Evolutionary conservation across 1,140 invertebrate genomes (phyloP).

Genomic region (Lasaia peninsularis): DNA sequence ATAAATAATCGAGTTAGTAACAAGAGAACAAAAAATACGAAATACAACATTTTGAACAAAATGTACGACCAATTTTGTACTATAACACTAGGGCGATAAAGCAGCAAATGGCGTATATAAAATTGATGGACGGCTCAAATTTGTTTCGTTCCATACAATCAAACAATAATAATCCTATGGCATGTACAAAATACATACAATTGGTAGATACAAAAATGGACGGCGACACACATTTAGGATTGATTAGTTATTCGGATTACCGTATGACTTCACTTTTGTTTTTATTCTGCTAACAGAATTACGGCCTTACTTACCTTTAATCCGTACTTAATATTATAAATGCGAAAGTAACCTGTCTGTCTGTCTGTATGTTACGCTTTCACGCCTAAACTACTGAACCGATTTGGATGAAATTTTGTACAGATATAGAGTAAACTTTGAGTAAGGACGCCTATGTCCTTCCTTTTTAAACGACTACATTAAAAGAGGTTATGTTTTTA

Average conservation of each 20-base stretch:
- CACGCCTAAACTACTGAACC: no score
- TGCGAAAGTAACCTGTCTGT: no score
- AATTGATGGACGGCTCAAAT: constrained; percentile 32
- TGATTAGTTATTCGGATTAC: constrained; percentile 22
- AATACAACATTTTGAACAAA: constrained; percentile 27
- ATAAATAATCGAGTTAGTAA: constrained; percentile 38
- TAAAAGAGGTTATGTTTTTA: no score
- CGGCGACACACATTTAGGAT: constrained; percentile 36
- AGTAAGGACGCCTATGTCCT: no score
- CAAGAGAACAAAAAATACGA: constrained; percentile 22
- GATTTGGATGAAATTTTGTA: no score
- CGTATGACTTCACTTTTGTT: constrained; percentile 13
- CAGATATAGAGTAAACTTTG: no score
- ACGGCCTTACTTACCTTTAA: no score
- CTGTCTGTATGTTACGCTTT: no score
- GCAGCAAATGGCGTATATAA: constrained; percentile 36
- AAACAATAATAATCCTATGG: constrained; percentile 44
- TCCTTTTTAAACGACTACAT: no score
- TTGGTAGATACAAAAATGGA: constrained; percentile 40
- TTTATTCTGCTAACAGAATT: no score
- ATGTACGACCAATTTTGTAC: constrained; percentile 30
- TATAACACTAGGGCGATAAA: constrained; percentile 35
- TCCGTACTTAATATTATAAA: no score
- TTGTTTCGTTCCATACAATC: constrained; percentile 37
- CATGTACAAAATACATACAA: constrained; percentile 39